Evolutionary conservation across 2,888 invertebrate genomes (phyloP).

Genomic region (Scaptomyza cyrtandrae): DNA sequence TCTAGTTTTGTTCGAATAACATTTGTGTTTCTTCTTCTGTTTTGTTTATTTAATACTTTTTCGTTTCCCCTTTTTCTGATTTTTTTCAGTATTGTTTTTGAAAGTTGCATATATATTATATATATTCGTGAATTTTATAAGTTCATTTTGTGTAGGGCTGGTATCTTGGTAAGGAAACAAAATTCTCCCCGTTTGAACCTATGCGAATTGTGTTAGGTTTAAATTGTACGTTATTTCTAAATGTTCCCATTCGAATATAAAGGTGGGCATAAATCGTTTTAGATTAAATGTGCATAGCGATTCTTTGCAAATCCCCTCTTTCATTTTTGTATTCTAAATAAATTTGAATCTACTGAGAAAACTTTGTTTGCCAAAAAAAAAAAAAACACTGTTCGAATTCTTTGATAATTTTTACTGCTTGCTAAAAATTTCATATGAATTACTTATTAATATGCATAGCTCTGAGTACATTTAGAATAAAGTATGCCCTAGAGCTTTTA

Average conservation of each 20-base stretch:
- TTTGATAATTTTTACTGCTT: neutral
- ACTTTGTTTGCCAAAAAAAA: neutral
- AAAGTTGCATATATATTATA: no score
- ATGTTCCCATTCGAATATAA: slow-evolving; percentile 66
- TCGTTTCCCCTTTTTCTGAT: slow-evolving; percentile 3
- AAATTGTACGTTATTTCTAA: slow-evolving; percentile 57
- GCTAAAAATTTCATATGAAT: neutral
- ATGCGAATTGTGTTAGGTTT: slow-evolving; percentile 39
- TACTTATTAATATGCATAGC: neutral
- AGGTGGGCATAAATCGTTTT: slow-evolving; percentile 67
- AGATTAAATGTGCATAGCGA: slow-evolving; percentile 13
- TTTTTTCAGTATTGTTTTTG: neutral
- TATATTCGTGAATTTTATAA: no score
- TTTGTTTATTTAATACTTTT: slow-evolving; percentile 11
- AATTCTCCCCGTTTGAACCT: neutral
- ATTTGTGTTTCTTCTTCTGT: slow-evolving; percentile 10
- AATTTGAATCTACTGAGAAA: slow-evolving; percentile 10
- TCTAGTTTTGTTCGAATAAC: slow-evolving; percentile 27
- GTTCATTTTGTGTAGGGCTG: neutral
- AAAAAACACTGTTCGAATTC: neutral
- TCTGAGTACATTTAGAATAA: neutral
- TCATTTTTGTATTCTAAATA: neutral
- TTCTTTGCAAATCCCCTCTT: neutral
- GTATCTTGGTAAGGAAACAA: slow-evolving; percentile 16
- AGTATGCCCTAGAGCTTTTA: neutral